Evolutionary conservation across 2,113 vertebrate genomes (phyloP).

Genomic region (Macquaria ambigua): DNA sequence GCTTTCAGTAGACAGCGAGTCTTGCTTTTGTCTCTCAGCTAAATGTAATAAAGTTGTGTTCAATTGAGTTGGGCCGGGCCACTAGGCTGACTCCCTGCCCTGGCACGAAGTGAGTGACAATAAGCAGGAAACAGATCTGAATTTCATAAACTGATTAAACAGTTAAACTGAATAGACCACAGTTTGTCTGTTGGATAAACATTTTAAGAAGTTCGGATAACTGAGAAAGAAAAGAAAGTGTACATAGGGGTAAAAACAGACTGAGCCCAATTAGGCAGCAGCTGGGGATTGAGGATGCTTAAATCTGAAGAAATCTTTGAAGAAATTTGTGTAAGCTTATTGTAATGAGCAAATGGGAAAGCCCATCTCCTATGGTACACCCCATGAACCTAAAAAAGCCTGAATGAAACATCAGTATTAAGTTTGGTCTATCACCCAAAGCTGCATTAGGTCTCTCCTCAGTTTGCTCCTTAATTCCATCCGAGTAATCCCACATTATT

Average conservation of each 20-base stretch:
- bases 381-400: constrained; percentile 61
- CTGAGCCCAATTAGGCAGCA: not conserved
- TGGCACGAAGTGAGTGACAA: constrained; percentile 58
- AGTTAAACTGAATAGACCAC: no score
- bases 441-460: constrained; percentile 71
- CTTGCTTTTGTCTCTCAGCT: constrained; percentile 62
- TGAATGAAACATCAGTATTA: constrained; percentile 71
- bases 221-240: constrained; percentile 15
- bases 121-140: constrained; percentile 40
- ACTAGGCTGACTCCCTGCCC: constrained; percentile 45
- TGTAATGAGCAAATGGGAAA: constrained; percentile 46
- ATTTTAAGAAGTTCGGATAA: constrained; percentile 28
- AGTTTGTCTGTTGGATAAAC: constrained; percentile 25
- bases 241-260: constrained; percentile 14
- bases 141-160: constrained; percentile 14
- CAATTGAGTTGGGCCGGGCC: constrained; percentile 65
- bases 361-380: constrained; percentile 32
- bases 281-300: constrained; percentile 15
- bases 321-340: constrained; percentile 36
- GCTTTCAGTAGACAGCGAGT: constrained; percentile 56
- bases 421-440: constrained; percentile 69
- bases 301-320: constrained; percentile 42
- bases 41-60: constrained; percentile 73
- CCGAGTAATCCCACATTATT: constrained; percentile 79
- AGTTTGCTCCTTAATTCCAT: constrained; percentile 77